Evolutionary conservation across 2,888 invertebrate species (phyloP).

Genomic region (Tenthredo notha): DNA sequence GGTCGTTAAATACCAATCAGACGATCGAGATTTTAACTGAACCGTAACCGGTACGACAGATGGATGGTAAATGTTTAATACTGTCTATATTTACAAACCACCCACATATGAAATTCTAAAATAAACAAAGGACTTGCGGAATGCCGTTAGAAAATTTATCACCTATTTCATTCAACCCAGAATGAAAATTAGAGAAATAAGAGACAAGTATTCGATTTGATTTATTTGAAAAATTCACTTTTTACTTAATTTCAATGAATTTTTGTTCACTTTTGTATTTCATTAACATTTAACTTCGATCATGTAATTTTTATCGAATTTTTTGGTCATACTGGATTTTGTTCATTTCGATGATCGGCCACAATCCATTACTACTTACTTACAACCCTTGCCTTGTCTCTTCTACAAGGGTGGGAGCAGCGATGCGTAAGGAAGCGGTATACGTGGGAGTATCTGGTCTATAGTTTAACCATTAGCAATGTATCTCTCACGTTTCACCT

Average conservation of each 20-base stretch:
- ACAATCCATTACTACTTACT: neutral
- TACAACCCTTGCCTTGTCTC: neutral
- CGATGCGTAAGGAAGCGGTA: conserved; percentile 19
- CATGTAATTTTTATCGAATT: neutral
- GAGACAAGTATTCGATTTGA: neutral
- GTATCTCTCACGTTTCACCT: conserved; percentile 30
- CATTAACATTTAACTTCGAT: neutral
- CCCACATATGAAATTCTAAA: neutral
- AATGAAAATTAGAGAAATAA: too few species aligned
- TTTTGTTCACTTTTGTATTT: neutral
- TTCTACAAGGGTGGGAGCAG: neutral
- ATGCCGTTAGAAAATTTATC: neutral
- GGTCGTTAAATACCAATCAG: neutral
- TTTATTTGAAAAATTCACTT: neutral
- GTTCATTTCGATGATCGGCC: neutral
- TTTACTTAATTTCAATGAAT: neutral
- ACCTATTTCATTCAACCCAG: neutral
- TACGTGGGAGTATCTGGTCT: conserved; percentile 27
- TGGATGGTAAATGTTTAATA: neutral
- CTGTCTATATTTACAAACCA: neutral
- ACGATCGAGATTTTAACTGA: neutral
- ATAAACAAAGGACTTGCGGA: neutral
- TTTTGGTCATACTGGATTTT: neutral
- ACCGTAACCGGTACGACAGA: neutral
- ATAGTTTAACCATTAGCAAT: conserved; percentile 41